Conservation (phyloP, 2,888 invertebrate genomes). For the Sinohyriopsis cumingii region DNA sequence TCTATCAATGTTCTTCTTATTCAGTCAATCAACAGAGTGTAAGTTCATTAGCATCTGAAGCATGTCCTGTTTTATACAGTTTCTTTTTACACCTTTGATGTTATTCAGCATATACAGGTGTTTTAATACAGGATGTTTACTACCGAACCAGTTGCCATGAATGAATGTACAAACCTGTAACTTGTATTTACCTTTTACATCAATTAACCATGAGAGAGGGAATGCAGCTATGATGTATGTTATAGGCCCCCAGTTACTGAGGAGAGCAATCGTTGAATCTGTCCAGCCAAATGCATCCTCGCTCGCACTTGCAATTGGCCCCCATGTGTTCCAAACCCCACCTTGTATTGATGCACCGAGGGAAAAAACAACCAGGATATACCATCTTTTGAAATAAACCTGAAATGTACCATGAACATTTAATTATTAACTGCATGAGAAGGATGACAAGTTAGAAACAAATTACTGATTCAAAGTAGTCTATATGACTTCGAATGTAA, state of each 20-base stretch:
- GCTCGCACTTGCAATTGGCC: slow-evolving; percentile 48
- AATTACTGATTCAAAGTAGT: too few relatives aligned
- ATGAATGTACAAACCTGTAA: neutral
- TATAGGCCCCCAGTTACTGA: slow-evolving; percentile 58
- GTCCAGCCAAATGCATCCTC: slow-evolving; percentile 52
- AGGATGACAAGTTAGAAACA: too few relatives aligned
- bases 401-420: slow-evolving; percentile 7
- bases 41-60: too few relatives aligned
- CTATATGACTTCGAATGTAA: too few relatives aligned
- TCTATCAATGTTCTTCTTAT: too few relatives aligned
- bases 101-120: too few relatives aligned
- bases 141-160: too few relatives aligned
- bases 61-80: too few relatives aligned
- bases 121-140: too few relatives aligned
- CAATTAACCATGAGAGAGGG: slow-evolving; percentile 53
- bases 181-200: slow-evolving; percentile 48
- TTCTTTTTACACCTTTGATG: too few relatives aligned
- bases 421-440: too few relatives aligned
- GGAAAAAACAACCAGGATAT: slow-evolving; percentile 45
- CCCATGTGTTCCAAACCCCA: slow-evolving; percentile 56
- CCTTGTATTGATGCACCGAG: slow-evolving; percentile 47
- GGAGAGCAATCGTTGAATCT: slow-evolving; percentile 44
- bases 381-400: slow-evolving; percentile 54
- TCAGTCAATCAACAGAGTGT: too few relatives aligned
- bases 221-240: slow-evolving; percentile 44